Conservation (phyloP, 2,888 invertebrate genomes). For the Drosophila anomelani region DNA sequence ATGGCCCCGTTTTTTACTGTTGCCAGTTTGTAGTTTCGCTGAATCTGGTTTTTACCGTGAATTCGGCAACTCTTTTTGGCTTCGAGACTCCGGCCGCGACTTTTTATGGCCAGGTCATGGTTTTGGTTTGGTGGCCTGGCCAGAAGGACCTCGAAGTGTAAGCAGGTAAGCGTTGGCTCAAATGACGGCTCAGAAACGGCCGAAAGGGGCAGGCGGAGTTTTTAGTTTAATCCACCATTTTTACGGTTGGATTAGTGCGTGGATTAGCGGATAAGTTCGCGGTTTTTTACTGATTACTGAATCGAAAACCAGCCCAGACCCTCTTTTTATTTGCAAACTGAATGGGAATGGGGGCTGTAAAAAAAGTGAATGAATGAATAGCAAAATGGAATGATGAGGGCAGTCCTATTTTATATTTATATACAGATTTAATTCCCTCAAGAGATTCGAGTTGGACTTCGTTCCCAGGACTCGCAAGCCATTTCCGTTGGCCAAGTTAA, state of each 20-base stretch:
- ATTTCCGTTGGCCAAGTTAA: constrained; percentile 31
- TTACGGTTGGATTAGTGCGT: constrained; percentile 73
- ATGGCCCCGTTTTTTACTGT: constrained; percentile 50
- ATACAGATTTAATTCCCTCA: not conserved
- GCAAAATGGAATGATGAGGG: too few species aligned
- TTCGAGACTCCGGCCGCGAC: constrained; percentile 36
- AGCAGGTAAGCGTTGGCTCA: constrained; percentile 51
- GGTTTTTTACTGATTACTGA: constrained; percentile 60
- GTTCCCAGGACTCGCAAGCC: constrained; percentile 10
- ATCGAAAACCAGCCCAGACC: not conserved
- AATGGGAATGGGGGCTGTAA: constrained; percentile 31
- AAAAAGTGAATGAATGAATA: constrained; percentile 57
- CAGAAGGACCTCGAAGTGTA: not conserved
- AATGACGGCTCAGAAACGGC: constrained; percentile 30
- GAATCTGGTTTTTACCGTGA: constrained; percentile 69
- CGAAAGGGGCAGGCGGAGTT: constrained; percentile 21
- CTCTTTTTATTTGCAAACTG: constrained; percentile 41
- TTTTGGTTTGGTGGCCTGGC: not conserved
- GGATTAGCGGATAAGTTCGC: constrained; percentile 71
- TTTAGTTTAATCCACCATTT: constrained; percentile 75
- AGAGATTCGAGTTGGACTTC: not conserved
- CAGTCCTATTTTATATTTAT: not conserved
- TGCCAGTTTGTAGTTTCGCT: constrained; percentile 52
- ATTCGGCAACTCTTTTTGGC: constrained; percentile 76
- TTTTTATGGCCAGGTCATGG: constrained; percentile 58